These are phyloP conservation scores for Manacus vitellinus DNA, from an alignment of 2,113 vertebrate genomes.

Conservation along the genomic window DNA sequence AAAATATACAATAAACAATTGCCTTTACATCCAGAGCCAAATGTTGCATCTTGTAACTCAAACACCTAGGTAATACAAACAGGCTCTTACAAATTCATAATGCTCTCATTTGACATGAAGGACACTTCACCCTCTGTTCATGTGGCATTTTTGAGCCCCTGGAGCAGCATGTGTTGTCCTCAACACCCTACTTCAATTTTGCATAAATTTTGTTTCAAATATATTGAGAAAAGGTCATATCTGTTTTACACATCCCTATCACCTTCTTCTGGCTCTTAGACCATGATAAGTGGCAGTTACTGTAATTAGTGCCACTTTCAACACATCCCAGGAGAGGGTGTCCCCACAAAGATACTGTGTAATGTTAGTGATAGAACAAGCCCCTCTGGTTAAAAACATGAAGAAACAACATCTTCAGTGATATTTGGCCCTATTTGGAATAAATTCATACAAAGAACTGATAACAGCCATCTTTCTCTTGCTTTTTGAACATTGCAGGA, in stretches of 20 bases:
- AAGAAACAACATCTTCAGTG: background rate
- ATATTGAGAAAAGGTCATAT: background rate
- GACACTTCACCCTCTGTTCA: background rate
- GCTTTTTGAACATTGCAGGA: background rate
- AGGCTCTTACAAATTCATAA: background rate
- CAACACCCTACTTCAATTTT: background rate
- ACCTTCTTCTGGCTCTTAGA: background rate
- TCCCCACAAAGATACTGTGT: background rate
- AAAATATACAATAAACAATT: slow-evolving; percentile 27
- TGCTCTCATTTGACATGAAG: background rate
- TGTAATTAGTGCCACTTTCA: background rate
- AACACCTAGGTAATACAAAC: background rate
- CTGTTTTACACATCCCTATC: background rate
- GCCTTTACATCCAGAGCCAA: slow-evolving; percentile 43
- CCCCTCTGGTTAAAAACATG: background rate
- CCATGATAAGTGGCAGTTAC: background rate
- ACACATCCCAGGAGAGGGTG: background rate
- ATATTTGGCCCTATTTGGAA: background rate
- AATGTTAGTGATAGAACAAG: background rate
- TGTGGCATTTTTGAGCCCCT: background rate
- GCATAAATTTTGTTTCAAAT: background rate
- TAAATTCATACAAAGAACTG: background rate
- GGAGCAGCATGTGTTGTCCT: background rate
- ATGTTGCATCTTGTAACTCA: background rate
- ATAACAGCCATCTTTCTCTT: background rate